Percentiles rank a stretch among this genome's conserved stretches.
Evolutionary conservation across 2,797 vertebrate species (phyloP).

Genomic region (Bradypus variegatus): DNA sequence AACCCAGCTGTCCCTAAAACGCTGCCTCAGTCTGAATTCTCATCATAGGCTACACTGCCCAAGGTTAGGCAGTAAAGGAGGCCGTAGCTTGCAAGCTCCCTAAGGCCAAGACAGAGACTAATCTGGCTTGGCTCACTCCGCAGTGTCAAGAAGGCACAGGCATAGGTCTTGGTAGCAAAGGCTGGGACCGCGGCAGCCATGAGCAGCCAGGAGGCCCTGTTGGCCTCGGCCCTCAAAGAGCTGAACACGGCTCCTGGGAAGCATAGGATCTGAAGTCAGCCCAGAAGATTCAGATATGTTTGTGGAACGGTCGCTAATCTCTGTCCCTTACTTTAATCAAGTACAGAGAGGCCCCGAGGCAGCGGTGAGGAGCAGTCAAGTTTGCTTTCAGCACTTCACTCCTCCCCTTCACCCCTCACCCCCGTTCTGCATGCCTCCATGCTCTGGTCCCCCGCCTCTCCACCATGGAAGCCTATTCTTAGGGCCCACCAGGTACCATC

Average conservation of each 20-base stretch:
- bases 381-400: background rate
- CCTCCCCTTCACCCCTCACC: background rate
- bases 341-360: background rate
- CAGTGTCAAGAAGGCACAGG: background rate
- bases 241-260: background rate
- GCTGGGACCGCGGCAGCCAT: background rate
- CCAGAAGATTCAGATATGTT: too few relatives aligned
- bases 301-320: background rate
- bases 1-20: background rate
- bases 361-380: background rate
- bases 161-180: background rate
- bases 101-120: background rate
- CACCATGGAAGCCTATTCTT: background rate
- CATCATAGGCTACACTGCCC: background rate
- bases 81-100: background rate
- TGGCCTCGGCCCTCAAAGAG: background rate
- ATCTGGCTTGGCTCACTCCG: background rate
- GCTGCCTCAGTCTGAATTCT: background rate
- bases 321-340: background rate
- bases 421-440: background rate
- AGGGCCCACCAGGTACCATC: background rate
- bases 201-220: background rate
- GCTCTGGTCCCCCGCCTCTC: too few relatives aligned
- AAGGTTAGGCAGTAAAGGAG: background rate
- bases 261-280: background rate